Conservation (phyloP, 2,113 vertebrate genomes). For the Melospiza melodia region DNA sequence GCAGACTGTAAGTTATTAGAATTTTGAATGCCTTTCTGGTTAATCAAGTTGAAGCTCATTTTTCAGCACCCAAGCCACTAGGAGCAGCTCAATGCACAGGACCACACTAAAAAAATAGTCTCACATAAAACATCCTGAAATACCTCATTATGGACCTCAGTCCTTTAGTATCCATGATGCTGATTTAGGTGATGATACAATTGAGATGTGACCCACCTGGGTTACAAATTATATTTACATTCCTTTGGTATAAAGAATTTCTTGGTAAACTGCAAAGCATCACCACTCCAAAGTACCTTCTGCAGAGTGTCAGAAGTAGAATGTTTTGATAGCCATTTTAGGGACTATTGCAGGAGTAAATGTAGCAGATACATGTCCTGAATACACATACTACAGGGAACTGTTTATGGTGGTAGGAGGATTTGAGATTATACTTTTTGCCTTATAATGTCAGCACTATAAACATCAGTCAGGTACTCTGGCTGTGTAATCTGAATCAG, state of each 20-base stretch:
- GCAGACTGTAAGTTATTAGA: not conserved
- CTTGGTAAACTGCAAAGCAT: not conserved
- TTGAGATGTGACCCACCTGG: not conserved
- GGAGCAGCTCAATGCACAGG: not conserved
- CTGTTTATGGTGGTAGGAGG: accelerated
- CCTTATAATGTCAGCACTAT: not conserved
- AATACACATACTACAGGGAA: not conserved
- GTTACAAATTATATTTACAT: not conserved
- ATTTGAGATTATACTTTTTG: not conserved
- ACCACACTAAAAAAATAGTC: not conserved
- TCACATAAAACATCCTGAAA: not conserved
- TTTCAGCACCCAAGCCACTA: not conserved
- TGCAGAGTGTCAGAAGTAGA: not conserved
- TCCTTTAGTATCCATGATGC: not conserved
- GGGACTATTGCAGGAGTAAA: not conserved
- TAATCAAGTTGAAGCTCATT: not conserved
- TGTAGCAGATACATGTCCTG: not conserved
- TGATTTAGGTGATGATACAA: not conserved
- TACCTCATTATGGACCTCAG: not conserved
- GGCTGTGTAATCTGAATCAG: not conserved
- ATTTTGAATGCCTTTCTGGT: not conserved
- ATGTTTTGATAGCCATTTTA: not conserved
- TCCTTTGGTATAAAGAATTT: not conserved
- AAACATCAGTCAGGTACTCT: not conserved
- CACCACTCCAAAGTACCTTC: not conserved